Evolutionary conservation across 2,888 invertebrate species (phyloP).

Genomic region (Drosophila subquinaria): DNA sequence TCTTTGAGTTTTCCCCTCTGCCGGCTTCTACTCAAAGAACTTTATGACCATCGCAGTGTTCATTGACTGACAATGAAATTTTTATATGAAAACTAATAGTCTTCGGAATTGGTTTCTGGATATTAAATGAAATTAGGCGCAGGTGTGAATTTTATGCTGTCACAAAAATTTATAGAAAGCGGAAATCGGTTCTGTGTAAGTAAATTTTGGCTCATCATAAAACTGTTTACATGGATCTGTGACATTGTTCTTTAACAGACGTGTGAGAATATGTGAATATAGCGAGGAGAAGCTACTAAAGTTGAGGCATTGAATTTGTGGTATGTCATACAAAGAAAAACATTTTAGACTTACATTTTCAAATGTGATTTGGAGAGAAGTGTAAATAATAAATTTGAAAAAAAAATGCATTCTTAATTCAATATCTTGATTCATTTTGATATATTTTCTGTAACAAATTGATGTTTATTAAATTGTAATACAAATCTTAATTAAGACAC

Average conservation of each 20-base stretch:
- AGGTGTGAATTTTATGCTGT: slow-evolving; percentile 43
- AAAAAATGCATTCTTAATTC: too few relatives aligned
- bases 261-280: neutral
- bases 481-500: too few relatives aligned
- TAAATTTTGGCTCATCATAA: slow-evolving; percentile 58
- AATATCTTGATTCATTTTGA: neutral
- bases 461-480: neutral
- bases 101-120: slow-evolving; percentile 10
- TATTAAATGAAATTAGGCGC: slow-evolving; percentile 26
- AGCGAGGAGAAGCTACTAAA: too few relatives aligned
- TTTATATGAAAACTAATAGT: slow-evolving; percentile 33
- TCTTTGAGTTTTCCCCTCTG: slow-evolving; percentile 15
- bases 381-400: too few relatives aligned
- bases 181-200: slow-evolving; percentile 4
- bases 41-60: slow-evolving; percentile 36
- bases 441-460: neutral
- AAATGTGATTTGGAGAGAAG: neutral
- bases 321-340: neutral
- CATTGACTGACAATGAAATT: slow-evolving; percentile 32
- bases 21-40: slow-evolving; percentile 13
- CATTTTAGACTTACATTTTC: neutral
- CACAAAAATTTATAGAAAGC: slow-evolving; percentile 23
- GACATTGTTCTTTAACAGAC: neutral
- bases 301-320: neutral
- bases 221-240: slow-evolving; percentile 27